These are phyloP conservation scores for Microctenopoma lineatum DNA, from an alignment of 2,797 vertebrate species.

Conservation along the genomic window DNA sequence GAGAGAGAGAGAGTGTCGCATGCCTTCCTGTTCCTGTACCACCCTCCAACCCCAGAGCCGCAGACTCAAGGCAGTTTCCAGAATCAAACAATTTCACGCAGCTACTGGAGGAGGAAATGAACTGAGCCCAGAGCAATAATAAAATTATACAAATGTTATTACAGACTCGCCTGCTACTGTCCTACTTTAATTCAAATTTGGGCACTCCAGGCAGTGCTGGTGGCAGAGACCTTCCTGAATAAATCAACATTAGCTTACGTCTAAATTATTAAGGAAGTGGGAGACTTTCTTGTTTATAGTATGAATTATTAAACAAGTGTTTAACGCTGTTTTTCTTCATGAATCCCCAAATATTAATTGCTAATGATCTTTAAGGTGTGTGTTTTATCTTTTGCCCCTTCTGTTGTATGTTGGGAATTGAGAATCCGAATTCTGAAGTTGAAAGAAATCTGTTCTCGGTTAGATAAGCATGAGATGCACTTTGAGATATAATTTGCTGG, in stretches of 20 bases:
- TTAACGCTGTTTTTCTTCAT: conserved; percentile 85
- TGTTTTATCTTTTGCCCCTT: conserved; percentile 79
- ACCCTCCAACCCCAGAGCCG: conserved; percentile 90
- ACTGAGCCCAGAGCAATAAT: conserved; percentile 99
- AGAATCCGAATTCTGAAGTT: conserved; percentile 53
- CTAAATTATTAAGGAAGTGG: conserved; percentile 99
- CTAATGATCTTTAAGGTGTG: conserved; percentile 86
- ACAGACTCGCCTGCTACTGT: conserved; percentile 99
- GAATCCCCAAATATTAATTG: conserved; percentile 86
- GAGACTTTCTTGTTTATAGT: conserved; percentile 99
- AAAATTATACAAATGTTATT: conserved; percentile 99
- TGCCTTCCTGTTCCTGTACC: conserved; percentile 90
- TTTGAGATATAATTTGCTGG: conserved; percentile 53
- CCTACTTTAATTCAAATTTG: conserved; percentile 99
- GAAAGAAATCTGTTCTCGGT: conserved; percentile 50
- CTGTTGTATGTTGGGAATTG: conserved; percentile 60
- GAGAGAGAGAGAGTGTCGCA: conserved; percentile 77
- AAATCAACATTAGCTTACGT: conserved; percentile 99
- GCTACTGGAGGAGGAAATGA: conserved; percentile 99
- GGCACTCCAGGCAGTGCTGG: conserved; percentile 90
- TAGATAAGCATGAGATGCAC: conserved; percentile 61
- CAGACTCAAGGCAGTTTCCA: conserved; percentile 96
- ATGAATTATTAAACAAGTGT: conserved; percentile 98
- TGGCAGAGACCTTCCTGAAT: conserved; percentile 97
- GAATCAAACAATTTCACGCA: conserved; percentile 99